Conservation (phyloP, 2,888 invertebrate species). For the Parnassius orleans region DNA sequence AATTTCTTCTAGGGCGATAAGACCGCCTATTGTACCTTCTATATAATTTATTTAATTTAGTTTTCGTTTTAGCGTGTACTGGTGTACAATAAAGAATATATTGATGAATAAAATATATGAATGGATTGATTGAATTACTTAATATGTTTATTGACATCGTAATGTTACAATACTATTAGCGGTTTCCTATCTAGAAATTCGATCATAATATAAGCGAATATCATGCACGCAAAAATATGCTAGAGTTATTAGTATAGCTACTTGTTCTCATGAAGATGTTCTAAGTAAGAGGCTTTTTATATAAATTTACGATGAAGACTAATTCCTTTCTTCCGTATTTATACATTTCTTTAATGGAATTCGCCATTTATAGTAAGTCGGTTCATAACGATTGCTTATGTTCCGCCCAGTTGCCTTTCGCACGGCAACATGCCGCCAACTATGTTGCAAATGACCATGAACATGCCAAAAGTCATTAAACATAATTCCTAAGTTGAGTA, state of each 20-base stretch:
- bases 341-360: conserved; percentile 16
- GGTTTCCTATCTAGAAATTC: too few species aligned
- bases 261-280: conserved; percentile 9
- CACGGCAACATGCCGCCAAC: conserved; percentile 10
- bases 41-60: too few species aligned
- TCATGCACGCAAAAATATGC: conserved; percentile 5
- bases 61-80: too few species aligned
- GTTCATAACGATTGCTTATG: conserved; percentile 5
- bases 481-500: conserved; percentile 13
- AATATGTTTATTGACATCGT: too few species aligned
- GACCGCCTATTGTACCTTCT: too few species aligned
- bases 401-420: conserved; percentile 10
- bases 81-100: too few species aligned
- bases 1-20: too few species aligned
- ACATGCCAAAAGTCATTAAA: conserved; percentile 14
- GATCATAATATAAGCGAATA: not conserved
- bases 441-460: conserved; percentile 16
- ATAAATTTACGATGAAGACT: not conserved
- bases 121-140: too few species aligned
- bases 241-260: not conserved
- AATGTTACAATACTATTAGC: too few species aligned
- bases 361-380: conserved; percentile 13
- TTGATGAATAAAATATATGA: too few species aligned
- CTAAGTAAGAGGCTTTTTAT: conserved; percentile 5
- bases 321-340: not conserved